phyloP scores from a whole-genome alignment of 37 sponge, comb jelly and placozoan genomes.

The Eunapius fragilis region DNA sequence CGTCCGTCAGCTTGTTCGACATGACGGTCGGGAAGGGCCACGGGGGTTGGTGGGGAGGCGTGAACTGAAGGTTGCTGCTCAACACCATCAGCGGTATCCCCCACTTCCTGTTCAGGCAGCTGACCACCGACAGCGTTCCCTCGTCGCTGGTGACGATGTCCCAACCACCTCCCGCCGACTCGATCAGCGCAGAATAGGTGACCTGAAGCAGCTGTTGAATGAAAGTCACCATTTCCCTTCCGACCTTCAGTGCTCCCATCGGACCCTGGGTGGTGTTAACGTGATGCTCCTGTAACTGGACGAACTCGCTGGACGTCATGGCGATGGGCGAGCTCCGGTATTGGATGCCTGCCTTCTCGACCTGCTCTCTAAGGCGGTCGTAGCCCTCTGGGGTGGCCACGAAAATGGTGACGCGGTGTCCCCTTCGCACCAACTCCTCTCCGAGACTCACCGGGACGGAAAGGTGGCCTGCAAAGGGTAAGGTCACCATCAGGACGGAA shows the following conservation, averaged over 20 bases:
- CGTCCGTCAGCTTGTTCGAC: background rate
- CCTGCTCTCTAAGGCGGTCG: background rate
- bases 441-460: conserved; percentile 27
- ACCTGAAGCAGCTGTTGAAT: too few species aligned
- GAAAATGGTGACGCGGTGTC: conserved; percentile 63
- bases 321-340: background rate
- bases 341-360: background rate
- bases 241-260: background rate
- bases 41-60: background rate
- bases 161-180: background rate
- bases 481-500: conserved; percentile 33
- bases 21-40: conserved; percentile 1
- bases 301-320: background rate
- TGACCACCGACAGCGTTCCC: background rate
- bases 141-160: conserved; percentile 12
- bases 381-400: background rate
- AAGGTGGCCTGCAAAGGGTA: conserved; percentile 18
- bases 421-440: conserved; percentile 51
- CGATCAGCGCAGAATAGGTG: background rate
- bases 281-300: background rate
- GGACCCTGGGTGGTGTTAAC: background rate
- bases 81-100: background rate
- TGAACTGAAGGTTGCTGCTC: background rate
- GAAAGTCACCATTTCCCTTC: too few species aligned
- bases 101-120: conserved; percentile 9